phyloP scores from a whole-genome alignment of 2,797 vertebrate species.

The Borostomias antarcticus region DNA sequence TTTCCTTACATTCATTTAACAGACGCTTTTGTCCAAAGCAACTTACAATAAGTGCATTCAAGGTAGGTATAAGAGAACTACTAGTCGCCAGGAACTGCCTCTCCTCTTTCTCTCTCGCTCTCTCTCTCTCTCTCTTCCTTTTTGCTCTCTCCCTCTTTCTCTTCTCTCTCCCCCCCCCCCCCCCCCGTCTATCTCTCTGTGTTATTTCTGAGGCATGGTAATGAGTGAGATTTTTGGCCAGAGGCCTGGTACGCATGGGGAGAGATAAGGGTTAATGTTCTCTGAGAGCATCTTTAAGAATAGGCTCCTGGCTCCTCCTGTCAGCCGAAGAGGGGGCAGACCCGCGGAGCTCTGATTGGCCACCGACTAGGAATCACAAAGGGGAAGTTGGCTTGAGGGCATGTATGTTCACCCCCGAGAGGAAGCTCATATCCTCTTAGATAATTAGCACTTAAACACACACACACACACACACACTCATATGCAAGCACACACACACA shows the following conservation, averaged over 20 bases:
- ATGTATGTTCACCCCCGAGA: background rate
- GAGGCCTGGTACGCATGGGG: too few relatives aligned
- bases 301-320: background rate
- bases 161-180: background rate
- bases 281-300: background rate
- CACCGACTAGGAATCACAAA: background rate
- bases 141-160: background rate
- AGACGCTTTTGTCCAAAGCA: too few relatives aligned
- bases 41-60: too few relatives aligned
- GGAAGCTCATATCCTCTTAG: background rate
- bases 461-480: background rate
- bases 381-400: background rate
- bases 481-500: background rate
- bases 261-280: too few relatives aligned
- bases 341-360: background rate
- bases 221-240: background rate
- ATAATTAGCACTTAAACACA: background rate
- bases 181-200: background rate
- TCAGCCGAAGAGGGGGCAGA: background rate
- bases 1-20: background rate
- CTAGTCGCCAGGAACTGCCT: too few relatives aligned
- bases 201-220: background rate
- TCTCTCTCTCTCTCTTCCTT: too few relatives aligned
- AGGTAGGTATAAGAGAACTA: too few relatives aligned
- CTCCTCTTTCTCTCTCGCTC: too few relatives aligned